These are phyloP conservation scores for Rhinolophus sinicus DNA, from an alignment of 2,113 vertebrate genomes.

Conservation along the genomic window DNA sequence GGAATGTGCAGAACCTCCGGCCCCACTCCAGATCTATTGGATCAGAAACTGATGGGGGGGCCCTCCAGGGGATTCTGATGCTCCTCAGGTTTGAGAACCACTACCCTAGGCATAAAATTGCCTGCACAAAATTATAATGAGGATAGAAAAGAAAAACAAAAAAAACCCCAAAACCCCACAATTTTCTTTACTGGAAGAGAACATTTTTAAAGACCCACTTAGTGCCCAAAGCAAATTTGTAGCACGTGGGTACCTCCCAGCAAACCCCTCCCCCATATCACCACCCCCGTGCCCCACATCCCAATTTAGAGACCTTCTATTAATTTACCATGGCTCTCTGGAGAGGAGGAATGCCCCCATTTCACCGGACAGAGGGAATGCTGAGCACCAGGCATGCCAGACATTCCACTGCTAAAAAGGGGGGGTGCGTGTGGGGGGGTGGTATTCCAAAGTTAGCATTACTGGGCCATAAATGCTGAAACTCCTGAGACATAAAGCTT, in stretches of 20 bases:
- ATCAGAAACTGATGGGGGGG: not conserved
- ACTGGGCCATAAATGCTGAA: not conserved
- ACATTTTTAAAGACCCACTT: not conserved
- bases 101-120: not conserved
- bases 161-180: not conserved
- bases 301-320: conserved; percentile 22
- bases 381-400: conserved; percentile 66
- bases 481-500: not conserved
- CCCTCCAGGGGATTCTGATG: not conserved
- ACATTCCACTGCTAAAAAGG: conserved; percentile 61
- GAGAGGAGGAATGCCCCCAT: conserved; percentile 53
- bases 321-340: conserved; percentile 41
- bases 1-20: not conserved
- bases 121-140: not conserved
- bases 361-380: conserved; percentile 36
- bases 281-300: not conserved
- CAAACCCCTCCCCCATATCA: not conserved
- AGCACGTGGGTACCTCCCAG: not conserved
- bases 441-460: not conserved
- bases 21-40: too few species aligned
- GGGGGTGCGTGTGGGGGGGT: not conserved
- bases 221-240: not conserved
- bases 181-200: not conserved
- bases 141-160: not conserved
- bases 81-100: not conserved